phyloP scores from a whole-genome alignment of 2,888 invertebrate genomes.

The Criorhina ranunculi region DNA sequence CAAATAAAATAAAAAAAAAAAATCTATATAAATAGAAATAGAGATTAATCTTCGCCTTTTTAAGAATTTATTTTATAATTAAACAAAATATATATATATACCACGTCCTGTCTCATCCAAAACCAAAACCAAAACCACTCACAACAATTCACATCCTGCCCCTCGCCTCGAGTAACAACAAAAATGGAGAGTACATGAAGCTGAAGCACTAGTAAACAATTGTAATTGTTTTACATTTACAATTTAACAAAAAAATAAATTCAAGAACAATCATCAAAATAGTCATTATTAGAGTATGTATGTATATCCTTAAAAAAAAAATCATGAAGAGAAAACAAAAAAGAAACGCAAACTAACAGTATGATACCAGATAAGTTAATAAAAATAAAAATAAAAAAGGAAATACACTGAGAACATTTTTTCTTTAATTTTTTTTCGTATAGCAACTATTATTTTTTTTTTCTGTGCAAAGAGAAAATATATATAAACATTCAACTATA shows the following conservation, averaged over 20 bases:
- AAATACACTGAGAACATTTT: conserved; percentile 60
- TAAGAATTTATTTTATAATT: conserved; percentile 64
- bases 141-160: conserved; percentile 9
- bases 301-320: conserved; percentile 66
- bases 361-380: conserved; percentile 72
- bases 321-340: conserved; percentile 31
- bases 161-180: neutral
- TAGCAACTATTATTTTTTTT: conserved; percentile 22
- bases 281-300: conserved; percentile 76
- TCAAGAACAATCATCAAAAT: conserved; percentile 63
- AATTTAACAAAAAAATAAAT: conserved; percentile 32
- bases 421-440: conserved; percentile 58
- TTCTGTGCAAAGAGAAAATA: conserved; percentile 47
- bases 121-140: conserved; percentile 14
- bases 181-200: conserved; percentile 26
- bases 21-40: conserved; percentile 46
- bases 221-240: conserved; percentile 48
- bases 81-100: conserved; percentile 33
- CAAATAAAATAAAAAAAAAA: no score
- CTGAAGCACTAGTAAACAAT: conserved; percentile 36
- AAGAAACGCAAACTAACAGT: conserved; percentile 71
- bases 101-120: neutral
- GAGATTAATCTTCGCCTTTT: conserved; percentile 59
- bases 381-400: conserved; percentile 44
- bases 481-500: conserved; percentile 38